Percentiles rank a stretch among this genome's conserved stretches.
Conservation (phyloP, 2,888 invertebrate genomes). For the Trimorus sp. region DNA sequence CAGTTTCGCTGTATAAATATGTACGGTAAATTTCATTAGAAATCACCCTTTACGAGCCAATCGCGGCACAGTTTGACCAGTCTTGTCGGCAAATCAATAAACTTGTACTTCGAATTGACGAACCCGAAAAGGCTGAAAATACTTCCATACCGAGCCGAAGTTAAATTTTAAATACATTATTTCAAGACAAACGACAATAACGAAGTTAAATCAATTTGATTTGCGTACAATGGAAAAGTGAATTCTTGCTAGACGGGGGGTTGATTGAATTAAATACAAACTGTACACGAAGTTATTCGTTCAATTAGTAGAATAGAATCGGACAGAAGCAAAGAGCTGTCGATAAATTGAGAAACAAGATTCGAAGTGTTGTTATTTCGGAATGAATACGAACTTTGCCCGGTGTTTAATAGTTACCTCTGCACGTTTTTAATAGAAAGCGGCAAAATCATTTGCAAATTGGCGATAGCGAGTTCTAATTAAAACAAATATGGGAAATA, state of each 20-base stretch:
- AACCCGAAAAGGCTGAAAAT: slow-evolving; percentile 1
- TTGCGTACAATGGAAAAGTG: slow-evolving; percentile 35
- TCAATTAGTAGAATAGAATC: slow-evolving; percentile 45
- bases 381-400: slow-evolving; percentile 19
- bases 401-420: slow-evolving; percentile 11
- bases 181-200: slow-evolving; percentile 33
- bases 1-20: slow-evolving; percentile 3
- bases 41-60: not conserved
- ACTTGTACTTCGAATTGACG: slow-evolving; percentile 4
- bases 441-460: too few relatives aligned
- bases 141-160: slow-evolving; percentile 19
- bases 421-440: not conserved
- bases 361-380: slow-evolving; percentile 19
- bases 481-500: too few relatives aligned
- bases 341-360: slow-evolving; percentile 28
- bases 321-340: slow-evolving; percentile 31
- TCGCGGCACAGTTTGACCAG: slow-evolving; percentile 23
- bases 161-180: slow-evolving; percentile 49
- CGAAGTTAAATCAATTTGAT: slow-evolving; percentile 42
- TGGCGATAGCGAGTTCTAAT: too few relatives aligned
- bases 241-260: slow-evolving; percentile 35
- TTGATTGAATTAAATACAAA: slow-evolving; percentile 50
- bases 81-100: slow-evolving; percentile 25
- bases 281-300: slow-evolving; percentile 47
- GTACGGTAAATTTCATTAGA: slow-evolving; percentile 18